Conservation (phyloP, 2,113 vertebrate species). For the Arenaria interpres region DNA sequence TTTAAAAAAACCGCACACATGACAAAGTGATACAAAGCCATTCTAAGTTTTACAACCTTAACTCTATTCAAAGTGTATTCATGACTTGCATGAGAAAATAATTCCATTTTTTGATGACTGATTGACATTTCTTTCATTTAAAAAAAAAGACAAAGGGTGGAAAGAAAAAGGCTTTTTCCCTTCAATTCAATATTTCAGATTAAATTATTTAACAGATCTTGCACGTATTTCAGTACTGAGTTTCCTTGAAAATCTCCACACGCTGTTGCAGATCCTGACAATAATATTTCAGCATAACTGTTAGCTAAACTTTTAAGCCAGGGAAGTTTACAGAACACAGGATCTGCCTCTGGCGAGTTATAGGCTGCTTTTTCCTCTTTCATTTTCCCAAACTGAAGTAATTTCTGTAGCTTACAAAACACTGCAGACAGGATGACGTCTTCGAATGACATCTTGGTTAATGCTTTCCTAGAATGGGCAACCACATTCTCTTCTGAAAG, state of each 20-base stretch:
- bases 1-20: background rate
- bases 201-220: background rate
- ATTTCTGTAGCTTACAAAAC: conserved; percentile 39
- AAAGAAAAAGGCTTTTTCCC: background rate
- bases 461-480: background rate
- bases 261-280: background rate
- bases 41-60: background rate
- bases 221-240: background rate
- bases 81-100: background rate
- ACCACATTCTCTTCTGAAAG: background rate
- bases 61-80: background rate
- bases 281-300: background rate
- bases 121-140: background rate
- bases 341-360: background rate
- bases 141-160: background rate
- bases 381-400: conserved; percentile 8
- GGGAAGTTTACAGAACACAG: background rate
- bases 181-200: background rate
- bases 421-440: background rate
- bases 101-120: background rate
- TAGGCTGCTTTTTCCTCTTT: conserved; percentile 1
- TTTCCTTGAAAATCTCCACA: background rate
- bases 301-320: background rate
- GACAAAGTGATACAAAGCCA: background rate
- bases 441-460: conserved; percentile 7